Evolutionary conservation across 2,888 invertebrate genomes (phyloP).

Genomic region (Xestia sexstrigata): DNA sequence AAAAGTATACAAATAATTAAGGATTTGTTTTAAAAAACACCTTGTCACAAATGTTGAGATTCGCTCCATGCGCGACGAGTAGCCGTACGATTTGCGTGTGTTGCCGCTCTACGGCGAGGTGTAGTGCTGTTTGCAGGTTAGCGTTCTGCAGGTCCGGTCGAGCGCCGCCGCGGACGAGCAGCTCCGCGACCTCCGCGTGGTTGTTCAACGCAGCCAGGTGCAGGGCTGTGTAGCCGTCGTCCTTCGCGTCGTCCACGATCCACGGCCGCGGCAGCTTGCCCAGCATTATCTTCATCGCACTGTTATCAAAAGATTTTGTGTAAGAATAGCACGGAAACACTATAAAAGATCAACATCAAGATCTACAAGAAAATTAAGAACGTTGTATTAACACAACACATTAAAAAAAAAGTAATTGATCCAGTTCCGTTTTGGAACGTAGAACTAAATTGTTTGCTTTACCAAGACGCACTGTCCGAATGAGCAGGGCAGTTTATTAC

Average conservation of each 20-base stretch:
- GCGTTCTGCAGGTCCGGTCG: slow-evolving; percentile 99
- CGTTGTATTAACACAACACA: neutral
- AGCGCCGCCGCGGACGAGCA: slow-evolving; percentile 97
- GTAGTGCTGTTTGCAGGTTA: slow-evolving; percentile 97
- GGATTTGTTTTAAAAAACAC: slow-evolving; percentile 84
- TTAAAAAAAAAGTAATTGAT: neutral
- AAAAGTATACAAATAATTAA: neutral
- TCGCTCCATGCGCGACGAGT: slow-evolving; percentile 97
- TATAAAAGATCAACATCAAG: neutral
- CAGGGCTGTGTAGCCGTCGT: slow-evolving; percentile 99
- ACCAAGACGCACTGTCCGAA: slow-evolving; percentile 2
- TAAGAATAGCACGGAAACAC: neutral
- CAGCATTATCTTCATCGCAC: slow-evolving; percentile 98
- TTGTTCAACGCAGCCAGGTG: slow-evolving; percentile 99
- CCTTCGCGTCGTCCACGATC: slow-evolving; percentile 99
- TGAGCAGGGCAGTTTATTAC: neutral
- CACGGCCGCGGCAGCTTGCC: slow-evolving; percentile 98
- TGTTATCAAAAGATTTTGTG: slow-evolving; percentile 85
- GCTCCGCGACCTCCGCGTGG: slow-evolving; percentile 98
- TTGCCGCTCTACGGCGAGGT: slow-evolving; percentile 98
- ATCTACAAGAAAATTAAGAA: neutral
- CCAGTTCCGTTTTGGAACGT: slow-evolving; percentile 13
- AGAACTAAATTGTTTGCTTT: slow-evolving; percentile 1
- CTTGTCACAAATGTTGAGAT: slow-evolving; percentile 98
- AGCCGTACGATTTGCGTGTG: slow-evolving; percentile 99